A percentile compares a stretch with the other conserved stretches of the same genome.
These are phyloP conservation scores for Xestobium rufovillosum DNA, from an alignment of 2,888 invertebrate genomes.

Conservation along the genomic window DNA sequence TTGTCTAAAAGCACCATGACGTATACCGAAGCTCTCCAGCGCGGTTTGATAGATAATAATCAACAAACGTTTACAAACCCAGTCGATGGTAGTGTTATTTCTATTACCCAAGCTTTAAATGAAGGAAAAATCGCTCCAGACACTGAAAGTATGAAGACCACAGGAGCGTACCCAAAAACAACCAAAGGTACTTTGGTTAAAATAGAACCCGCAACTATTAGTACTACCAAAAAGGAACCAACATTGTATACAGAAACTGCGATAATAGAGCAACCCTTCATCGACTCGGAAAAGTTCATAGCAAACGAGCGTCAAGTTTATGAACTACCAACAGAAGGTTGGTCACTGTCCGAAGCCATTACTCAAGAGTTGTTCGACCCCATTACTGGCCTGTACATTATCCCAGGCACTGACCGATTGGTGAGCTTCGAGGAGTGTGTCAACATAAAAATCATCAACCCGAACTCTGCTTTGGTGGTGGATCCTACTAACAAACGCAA, in stretches of 20 bases:
- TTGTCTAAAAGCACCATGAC: slow-evolving; percentile 54
- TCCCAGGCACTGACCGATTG: slow-evolving; percentile 78
- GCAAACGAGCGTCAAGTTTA: slow-evolving; percentile 59
- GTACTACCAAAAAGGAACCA: slow-evolving; percentile 46
- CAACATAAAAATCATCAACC: slow-evolving; percentile 75
- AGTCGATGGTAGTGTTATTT: slow-evolving; percentile 61
- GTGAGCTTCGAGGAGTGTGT: slow-evolving; percentile 84
- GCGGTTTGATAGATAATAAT: slow-evolving; percentile 72
- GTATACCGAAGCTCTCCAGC: slow-evolving; percentile 68
- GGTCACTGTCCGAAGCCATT: slow-evolving; percentile 78
- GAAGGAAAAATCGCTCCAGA: slow-evolving; percentile 64
- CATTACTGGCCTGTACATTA: slow-evolving; percentile 71
- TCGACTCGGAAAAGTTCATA: slow-evolving; percentile 41
- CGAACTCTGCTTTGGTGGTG: slow-evolving; percentile 71
- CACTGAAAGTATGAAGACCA: slow-evolving; percentile 33
- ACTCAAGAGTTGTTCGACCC: slow-evolving; percentile 76
- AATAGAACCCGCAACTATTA: slow-evolving; percentile 34
- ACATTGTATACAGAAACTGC: slow-evolving; percentile 55
- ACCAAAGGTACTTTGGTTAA: slow-evolving; percentile 25
- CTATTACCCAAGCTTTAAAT: slow-evolving; percentile 70
- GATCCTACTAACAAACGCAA: slow-evolving; percentile 68
- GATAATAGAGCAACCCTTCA: slow-evolving; percentile 40
- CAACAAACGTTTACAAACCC: slow-evolving; percentile 72
- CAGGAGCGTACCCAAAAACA: slow-evolving; percentile 28
- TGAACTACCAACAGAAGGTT: slow-evolving; percentile 77